Conservation (phyloP, 2,888 invertebrate species). For the Ormyrus pomaceus region DNA sequence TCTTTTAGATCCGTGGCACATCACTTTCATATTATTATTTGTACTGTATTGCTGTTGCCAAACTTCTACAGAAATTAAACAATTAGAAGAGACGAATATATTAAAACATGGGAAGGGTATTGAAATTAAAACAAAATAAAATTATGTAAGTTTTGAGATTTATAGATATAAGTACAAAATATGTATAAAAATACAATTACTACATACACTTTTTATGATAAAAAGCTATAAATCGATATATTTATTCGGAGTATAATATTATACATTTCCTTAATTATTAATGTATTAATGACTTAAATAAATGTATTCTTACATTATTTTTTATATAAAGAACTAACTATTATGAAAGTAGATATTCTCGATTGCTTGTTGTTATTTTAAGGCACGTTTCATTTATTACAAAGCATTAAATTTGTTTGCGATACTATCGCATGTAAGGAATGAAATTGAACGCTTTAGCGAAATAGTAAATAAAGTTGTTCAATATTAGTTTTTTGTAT, state of each 20-base stretch:
- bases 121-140: constrained; percentile 46
- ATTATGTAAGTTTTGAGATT: constrained; percentile 62
- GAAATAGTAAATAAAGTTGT: constrained; percentile 42
- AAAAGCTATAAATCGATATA: constrained; percentile 58
- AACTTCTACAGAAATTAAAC: constrained; percentile 77
- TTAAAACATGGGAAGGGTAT: constrained; percentile 32
- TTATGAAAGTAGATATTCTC: constrained; percentile 51
- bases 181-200: constrained; percentile 73
- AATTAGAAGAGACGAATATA: constrained; percentile 63
- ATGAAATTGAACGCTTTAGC: constrained; percentile 50
- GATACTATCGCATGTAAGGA: constrained; percentile 49
- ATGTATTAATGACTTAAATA: constrained; percentile 57
- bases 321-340: constrained; percentile 54
- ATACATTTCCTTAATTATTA: constrained; percentile 54
- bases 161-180: constrained; percentile 73
- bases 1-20: constrained; percentile 70
- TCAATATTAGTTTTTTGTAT: constrained; percentile 30
- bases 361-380: constrained; percentile 58
- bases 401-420: constrained; percentile 54
- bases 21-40: constrained; percentile 71
- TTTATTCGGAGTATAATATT: constrained; percentile 56
- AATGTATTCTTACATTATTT: constrained; percentile 55
- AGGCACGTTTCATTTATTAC: constrained; percentile 54
- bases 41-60: constrained; percentile 79
- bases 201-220: constrained; percentile 58